A percentile compares a stretch with the other conserved stretches of the same genome.
Evolutionary conservation across 1,140 invertebrate species (phyloP).

Genomic region (Melanaphis sacchari): DNA sequence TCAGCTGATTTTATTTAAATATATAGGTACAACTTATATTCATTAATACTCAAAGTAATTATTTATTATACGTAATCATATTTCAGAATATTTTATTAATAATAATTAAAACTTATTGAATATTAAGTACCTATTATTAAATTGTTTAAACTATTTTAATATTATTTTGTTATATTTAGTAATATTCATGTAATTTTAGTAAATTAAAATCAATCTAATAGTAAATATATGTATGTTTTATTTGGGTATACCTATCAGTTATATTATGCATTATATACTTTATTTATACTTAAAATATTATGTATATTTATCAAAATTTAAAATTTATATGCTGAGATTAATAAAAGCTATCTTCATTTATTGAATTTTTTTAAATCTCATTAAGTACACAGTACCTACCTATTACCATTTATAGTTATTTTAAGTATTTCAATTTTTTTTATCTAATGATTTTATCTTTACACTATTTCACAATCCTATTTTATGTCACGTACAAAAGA

Average conservation of each 20-base stretch:
- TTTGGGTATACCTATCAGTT: neutral
- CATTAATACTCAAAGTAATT: neutral
- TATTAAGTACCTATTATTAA: too few relatives aligned
- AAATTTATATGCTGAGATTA: neutral
- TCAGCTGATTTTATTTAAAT: neutral
- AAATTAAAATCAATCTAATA: neutral
- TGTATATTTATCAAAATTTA: neutral
- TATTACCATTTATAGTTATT: neutral
- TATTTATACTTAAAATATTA: neutral
- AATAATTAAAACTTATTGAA: too few relatives aligned
- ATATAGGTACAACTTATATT: too few relatives aligned
- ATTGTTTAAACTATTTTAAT: neutral
- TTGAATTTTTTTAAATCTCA: neutral
- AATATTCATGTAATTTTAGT: neutral
- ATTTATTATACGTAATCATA: neutral
- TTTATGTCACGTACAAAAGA: constrained; percentile 9
- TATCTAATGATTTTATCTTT: neutral
- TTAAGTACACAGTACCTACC: neutral
- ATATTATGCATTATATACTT: neutral
- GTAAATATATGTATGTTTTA: neutral
- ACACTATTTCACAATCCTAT: neutral
- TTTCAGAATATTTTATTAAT: neutral
- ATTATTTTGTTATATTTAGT: too few relatives aligned
- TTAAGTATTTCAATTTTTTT: neutral
- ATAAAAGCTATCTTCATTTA: neutral